Conservation (phyloP, 2,797 vertebrate species). For the Ispidina picta region DNA sequence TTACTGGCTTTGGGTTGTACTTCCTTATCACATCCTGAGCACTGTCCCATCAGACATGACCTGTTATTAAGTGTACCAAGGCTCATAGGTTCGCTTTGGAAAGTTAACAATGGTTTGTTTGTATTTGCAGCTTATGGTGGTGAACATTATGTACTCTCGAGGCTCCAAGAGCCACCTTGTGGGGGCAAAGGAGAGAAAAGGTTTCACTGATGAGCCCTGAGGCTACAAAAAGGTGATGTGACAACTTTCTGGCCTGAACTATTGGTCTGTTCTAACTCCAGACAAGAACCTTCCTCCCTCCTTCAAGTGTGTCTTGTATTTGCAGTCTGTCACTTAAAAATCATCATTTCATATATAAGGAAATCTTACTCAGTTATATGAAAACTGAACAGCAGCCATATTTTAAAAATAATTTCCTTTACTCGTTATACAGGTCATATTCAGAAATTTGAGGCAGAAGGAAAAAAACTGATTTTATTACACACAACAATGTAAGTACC, state of each 20-base stretch:
- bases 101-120: background rate
- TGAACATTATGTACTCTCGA: background rate
- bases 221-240: background rate
- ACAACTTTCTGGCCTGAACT: background rate
- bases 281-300: background rate
- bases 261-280: background rate
- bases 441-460: background rate
- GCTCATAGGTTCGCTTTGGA: background rate
- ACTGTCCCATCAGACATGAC: fast-evolving
- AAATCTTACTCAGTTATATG: background rate
- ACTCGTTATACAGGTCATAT: background rate
- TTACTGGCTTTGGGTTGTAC: background rate
- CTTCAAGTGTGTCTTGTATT: background rate
- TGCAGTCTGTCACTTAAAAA: background rate
- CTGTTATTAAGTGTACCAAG: background rate
- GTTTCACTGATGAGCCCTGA: background rate
- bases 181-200: background rate
- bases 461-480: background rate
- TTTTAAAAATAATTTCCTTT: background rate
- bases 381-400: background rate
- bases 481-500: background rate
- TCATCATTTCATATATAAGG: background rate
- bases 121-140: background rate
- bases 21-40: background rate
- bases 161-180: background rate